A percentile compares a stretch with the other conserved stretches of the same genome.
Conservation (phyloP, 2,888 invertebrate genomes). For the Laothoe populi region DNA sequence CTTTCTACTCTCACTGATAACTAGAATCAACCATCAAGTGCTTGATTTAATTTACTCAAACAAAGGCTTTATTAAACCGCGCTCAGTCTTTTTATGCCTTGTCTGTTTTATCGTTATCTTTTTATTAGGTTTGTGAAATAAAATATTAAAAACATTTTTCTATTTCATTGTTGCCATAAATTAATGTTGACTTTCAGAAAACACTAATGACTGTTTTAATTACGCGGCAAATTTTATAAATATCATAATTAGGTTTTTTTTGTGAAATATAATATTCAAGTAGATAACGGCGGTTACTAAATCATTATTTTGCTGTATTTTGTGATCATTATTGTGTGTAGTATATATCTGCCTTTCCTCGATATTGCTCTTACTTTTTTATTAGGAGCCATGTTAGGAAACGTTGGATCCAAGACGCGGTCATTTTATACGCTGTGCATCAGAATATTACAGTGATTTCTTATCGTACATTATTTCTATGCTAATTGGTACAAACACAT, state of each 20-base stretch:
- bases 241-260: background rate
- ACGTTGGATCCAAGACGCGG: background rate
- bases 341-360: constrained; percentile 31
- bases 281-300: constrained; percentile 1
- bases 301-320: constrained; percentile 5
- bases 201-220: background rate
- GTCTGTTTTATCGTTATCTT: background rate
- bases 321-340: constrained; percentile 39
- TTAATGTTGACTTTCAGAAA: background rate
- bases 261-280: constrained; percentile 1
- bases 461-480: background rate
- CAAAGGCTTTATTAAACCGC: background rate
- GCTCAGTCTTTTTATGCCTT: background rate
- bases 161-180: background rate
- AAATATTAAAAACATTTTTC: background rate
- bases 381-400: constrained; percentile 33
- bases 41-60: background rate
- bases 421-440: background rate
- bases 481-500: background rate
- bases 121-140: background rate
- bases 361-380: constrained; percentile 39
- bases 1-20: background rate
- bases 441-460: background rate
- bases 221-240: background rate
- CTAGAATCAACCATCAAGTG: background rate